Evolutionary conservation across 1,140 invertebrate species (phyloP).

Genomic region (Panonychus citri): DNA sequence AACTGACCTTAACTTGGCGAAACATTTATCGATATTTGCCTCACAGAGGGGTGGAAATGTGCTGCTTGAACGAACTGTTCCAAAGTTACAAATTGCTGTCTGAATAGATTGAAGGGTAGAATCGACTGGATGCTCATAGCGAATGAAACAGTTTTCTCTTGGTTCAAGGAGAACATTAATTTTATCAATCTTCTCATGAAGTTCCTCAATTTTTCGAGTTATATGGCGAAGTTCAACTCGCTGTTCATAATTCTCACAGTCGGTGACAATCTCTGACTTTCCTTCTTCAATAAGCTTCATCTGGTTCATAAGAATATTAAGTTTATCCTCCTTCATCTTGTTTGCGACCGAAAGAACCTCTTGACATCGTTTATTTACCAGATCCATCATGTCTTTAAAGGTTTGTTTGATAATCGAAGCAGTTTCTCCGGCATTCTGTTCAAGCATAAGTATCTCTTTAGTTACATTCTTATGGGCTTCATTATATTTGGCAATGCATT

Average conservation of each 20-base stretch:
- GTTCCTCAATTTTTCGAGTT: conserved; percentile 57
- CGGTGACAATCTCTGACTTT: conserved; percentile 60
- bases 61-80: conserved; percentile 47
- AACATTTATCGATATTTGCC: conserved; percentile 16
- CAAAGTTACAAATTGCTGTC: conserved; percentile 24
- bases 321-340: conserved; percentile 50
- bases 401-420: conserved; percentile 30
- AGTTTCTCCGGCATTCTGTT: conserved; percentile 35
- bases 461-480: conserved; percentile 46
- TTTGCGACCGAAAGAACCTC: conserved; percentile 42
- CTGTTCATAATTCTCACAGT: conserved; percentile 61
- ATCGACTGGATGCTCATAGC: conserved; percentile 46
- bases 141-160: conserved; percentile 65
- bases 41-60: conserved; percentile 49
- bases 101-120: conserved; percentile 23
- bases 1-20: conserved; percentile 39
- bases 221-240: conserved; percentile 69
- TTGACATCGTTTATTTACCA: conserved; percentile 46
- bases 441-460: conserved; percentile 35
- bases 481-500: conserved; percentile 61
- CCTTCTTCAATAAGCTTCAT: conserved; percentile 53
- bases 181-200: conserved; percentile 60
- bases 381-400: conserved; percentile 47
- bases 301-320: conserved; percentile 63
- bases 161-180: conserved; percentile 57